Base-by-base conservation (phyloP, 2,113 vertebrate species). In the Apteryx owenii region DNA sequence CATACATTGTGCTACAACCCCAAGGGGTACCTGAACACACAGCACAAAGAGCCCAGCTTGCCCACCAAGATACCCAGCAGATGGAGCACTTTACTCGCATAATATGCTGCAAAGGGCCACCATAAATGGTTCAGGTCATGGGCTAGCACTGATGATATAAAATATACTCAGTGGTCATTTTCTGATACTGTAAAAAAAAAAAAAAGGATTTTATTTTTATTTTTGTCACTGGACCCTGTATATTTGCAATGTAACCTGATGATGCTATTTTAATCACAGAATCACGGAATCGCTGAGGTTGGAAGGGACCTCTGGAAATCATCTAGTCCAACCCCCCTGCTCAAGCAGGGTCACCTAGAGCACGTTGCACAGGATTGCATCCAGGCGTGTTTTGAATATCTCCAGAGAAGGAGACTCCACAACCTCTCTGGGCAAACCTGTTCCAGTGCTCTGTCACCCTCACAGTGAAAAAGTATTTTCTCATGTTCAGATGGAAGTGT, bases 81-180 rank as follows among this genome's bases (percentile, higher is more conserved):
- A 92, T 98, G 98, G 97, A 95, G 95, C 66, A 48, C 93, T 90
- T 87, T 7, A 15, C 81, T 82, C 88, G 72, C 17, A 12, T 29
- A 94, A 71, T 2, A 16, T 14, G 11, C 0, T 1, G 38, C 2
- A 3, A 5, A 11, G 46, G 28, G 28, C n/a, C 80, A 40, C 69
- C 28, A 51, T 0, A 15, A 60, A 36, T 4, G 3, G 2, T 70
- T 66, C 61, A 46, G 42, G 36, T 62, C 78, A 72, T 3, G 3
- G 69, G 58, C 48, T 94, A 38, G 64, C 26, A 4, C 7, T 58
- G 54, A 12, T 28, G 19, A 18, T 69, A 40, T 29, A 61, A 85
- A 65, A 51, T 60, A 36, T 26, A 28, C 40, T 76, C 18, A 4
- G 65, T 18, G 44, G 19, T 53, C 51, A 50, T 44, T 48, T 88